Evolutionary conservation across 53 echinoderm and acorn worm species (phyloP), one percentile per base, ranked within the genome.

Genomic region (Glandiceps talaboti): DNA sequence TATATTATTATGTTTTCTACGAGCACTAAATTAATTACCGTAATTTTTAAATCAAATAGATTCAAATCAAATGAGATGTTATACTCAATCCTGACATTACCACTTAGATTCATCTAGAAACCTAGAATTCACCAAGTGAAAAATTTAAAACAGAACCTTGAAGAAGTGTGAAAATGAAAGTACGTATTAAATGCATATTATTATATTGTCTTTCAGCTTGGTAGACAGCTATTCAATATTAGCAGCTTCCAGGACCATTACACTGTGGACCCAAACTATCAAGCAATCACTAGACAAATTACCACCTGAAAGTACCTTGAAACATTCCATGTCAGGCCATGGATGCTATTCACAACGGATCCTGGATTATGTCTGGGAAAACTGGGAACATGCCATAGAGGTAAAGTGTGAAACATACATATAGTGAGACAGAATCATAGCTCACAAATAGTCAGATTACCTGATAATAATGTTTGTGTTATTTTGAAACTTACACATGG

Each of bases 351-450:
- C 86, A 28, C 86, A 92, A 76, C 81, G 82, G 45, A 79, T 94
- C 1, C 72, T 92, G 75, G 84, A 83, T 25, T 94, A 92, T 83
- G 88, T 88, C 30, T 92, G 90, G 83, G 89, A 83, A 28, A 90
- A 92, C 75, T 92, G 94, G 94, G 92, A 92, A 31, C 92, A 92
- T 76, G 91, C 90, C 27, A 77, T 92, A 1, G 94, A 94, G 82
- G 94, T 94, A 81, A 94, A 91, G 29, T n/a, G n/a, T n/a, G n/a
- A n/a, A n/a, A n/a, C n/a, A n/a, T n/a, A n/a, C n/a, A n/a, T n/a
- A n/a, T n/a, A n/a, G n/a, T n/a, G n/a, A n/a, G n/a, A n/a, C n/a
- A n/a, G n/a, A n/a, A n/a, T n/a, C n/a, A n/a, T n/a, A n/a, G n/a
- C n/a, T n/a, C n/a, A n/a, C n/a, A n/a, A n/a, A n/a, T n/a, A n/a